Base-by-base conservation (phyloP, 2,113 vertebrate species). In the Oriolus oriolus region DNA sequence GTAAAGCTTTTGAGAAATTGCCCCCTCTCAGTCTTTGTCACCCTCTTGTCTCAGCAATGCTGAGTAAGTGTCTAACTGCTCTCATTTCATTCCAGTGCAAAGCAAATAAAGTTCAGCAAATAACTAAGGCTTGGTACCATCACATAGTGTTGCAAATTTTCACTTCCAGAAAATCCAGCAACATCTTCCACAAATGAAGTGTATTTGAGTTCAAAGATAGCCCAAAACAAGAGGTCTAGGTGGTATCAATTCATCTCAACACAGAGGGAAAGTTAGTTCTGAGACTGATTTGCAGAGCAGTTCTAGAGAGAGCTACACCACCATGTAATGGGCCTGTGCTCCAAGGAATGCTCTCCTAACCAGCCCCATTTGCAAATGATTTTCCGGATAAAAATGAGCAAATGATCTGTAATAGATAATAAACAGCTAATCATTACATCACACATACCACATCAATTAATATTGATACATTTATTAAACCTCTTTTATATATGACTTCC, bases 381-480 rank as follows among this genome's bases (percentile, higher is more conserved):
- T 96, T 89, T 85, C 59, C 37, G 68, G 79, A 68, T 93, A 91
- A 97, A 96, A 93, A 93, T 75, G 57, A 84, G 61, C 39, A 75
- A 92, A 87, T 78, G 2, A 88, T 77, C 59, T 59, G 24, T 88
- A 90, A 90, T n/a, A 84, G 52, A 86, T 88, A 88, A 91, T 90
- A 86, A 96, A 75, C 49, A 95, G 83, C 93, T 94, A 96, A 88
- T 84, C 73, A 65, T 97, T 93, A 54, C 84, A 73, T 78, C 74
- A 94, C 73, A 92, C 78, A 59, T 88, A 83, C 76, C 84, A 93
- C 76, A 92, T 87, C 44, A 89, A 64, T 95, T 93, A 91, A 90
- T 93, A 83, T 2, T 85, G 76, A 92, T 84, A 66, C 13, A 63
- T 82, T 83, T 90, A 89, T 93, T 90, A 93, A 84, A 44, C 31